Percentiles rank a stretch among this genome's conserved stretches.
Conservation (phyloP, 2,888 invertebrate species). For the Cartodere bifasciata region DNA sequence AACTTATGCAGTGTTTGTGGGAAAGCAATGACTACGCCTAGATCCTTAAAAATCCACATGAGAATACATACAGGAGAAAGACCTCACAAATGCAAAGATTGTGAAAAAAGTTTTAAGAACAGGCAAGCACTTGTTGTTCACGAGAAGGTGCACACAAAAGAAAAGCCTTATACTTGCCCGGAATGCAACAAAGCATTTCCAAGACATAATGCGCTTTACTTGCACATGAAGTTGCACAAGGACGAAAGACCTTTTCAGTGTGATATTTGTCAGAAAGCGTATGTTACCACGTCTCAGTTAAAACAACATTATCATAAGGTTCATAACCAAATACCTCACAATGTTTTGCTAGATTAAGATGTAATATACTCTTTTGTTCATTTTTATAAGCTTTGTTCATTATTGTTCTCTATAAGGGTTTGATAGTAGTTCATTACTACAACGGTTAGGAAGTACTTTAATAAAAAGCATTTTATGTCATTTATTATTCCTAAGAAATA, state of each 20-base stretch:
- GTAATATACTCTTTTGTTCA: too few species aligned
- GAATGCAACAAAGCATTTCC: slow-evolving; percentile 40
- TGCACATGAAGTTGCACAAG: slow-evolving; percentile 30
- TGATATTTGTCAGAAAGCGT: slow-evolving; percentile 22
- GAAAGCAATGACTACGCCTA: slow-evolving; percentile 5
- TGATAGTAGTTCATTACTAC: too few species aligned
- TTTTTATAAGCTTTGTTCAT: too few species aligned
- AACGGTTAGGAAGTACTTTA: too few species aligned
- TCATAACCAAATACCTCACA: too few species aligned
- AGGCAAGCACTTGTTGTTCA: slow-evolving; percentile 27
- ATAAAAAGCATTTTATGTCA: too few species aligned
- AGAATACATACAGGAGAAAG: slow-evolving; percentile 24
- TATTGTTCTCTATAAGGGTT: too few species aligned
- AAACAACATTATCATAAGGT: too few species aligned
- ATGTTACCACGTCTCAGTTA: slow-evolving; percentile 22
- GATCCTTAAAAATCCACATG: slow-evolving; percentile 9
- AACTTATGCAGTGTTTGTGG: slow-evolving; percentile 9
- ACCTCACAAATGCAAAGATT: slow-evolving; percentile 36
- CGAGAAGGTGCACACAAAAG: slow-evolving; percentile 40
- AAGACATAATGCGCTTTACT: slow-evolving; percentile 38
- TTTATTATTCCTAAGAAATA: too few species aligned
- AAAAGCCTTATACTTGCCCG: slow-evolving; percentile 29
- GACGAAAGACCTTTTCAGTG: slow-evolving; percentile 44
- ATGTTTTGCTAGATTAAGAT: too few species aligned
- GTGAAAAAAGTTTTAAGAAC: slow-evolving; percentile 20